phyloP scores from a whole-genome alignment of 2,888 invertebrate species.

The Drosophila siamana region DNA sequence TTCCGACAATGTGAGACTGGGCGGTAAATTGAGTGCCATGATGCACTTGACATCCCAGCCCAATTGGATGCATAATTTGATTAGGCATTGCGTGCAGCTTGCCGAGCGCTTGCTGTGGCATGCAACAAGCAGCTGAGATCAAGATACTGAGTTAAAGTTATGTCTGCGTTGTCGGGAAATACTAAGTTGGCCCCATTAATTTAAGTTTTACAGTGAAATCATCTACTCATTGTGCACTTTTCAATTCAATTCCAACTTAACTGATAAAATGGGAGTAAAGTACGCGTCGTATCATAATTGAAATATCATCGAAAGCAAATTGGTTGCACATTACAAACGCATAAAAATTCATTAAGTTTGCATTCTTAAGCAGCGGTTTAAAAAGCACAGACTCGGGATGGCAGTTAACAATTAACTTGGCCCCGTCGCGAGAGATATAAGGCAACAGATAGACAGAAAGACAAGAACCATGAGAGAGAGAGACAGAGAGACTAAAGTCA shows the following conservation, averaged over 20 bases:
- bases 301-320: constrained; percentile 70
- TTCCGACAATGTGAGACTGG: constrained; percentile 28
- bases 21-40: constrained; percentile 49
- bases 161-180: constrained; percentile 7
- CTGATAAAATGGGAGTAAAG: constrained; percentile 16
- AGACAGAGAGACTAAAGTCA: constrained; percentile 11
- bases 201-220: constrained; percentile 7
- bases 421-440: constrained; percentile 50
- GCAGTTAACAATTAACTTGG: constrained; percentile 68
- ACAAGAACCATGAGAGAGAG: constrained; percentile 28
- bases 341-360: constrained; percentile 75
- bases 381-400: constrained; percentile 19
- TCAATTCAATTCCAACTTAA: constrained; percentile 25
- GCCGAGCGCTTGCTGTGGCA: constrained; percentile 15
- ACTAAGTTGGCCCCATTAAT: constrained; percentile 3
- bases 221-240: constrained; percentile 9
- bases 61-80: constrained; percentile 68
- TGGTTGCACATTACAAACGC: constrained; percentile 72
- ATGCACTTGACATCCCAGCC: constrained; percentile 67
- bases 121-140: constrained; percentile 7
- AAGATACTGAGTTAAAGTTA: constrained; percentile 18
- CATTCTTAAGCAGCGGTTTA: constrained; percentile 30
- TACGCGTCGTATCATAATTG: constrained; percentile 51
- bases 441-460: constrained; percentile 56
- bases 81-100: constrained; percentile 43